Evolutionary conservation across 2,797 vertebrate genomes (phyloP).

Genomic region (Poeciliopsis turneri): DNA sequence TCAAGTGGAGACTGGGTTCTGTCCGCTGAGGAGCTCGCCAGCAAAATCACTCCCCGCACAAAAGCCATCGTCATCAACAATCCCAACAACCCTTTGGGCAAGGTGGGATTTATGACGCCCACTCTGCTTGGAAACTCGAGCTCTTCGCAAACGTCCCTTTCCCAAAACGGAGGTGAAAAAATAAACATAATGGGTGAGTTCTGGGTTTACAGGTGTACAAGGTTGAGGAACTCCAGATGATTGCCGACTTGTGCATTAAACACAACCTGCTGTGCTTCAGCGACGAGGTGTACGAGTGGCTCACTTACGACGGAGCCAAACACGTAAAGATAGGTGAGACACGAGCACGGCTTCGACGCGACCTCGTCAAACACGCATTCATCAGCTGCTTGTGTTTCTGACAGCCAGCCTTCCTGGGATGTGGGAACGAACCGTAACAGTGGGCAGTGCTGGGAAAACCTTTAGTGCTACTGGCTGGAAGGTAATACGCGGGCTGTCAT

Average conservation of each 20-base stretch:
- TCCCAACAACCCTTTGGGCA: slow-evolving; percentile 96
- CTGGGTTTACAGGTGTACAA: slow-evolving; percentile 85
- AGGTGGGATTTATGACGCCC: slow-evolving; percentile 79
- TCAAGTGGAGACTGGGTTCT: slow-evolving; percentile 90
- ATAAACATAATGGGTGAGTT: neutral
- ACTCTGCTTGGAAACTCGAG: neutral
- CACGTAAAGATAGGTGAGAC: slow-evolving; percentile 90
- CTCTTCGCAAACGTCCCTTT: neutral
- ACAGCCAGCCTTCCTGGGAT: slow-evolving; percentile 92
- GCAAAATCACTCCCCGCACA: slow-evolving; percentile 88
- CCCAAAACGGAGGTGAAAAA: neutral
- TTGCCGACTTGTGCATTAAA: slow-evolving; percentile 90
- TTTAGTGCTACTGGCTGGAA: slow-evolving; percentile 97
- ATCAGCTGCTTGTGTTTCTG: slow-evolving; percentile 26
- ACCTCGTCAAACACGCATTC: neutral
- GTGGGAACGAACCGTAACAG: slow-evolving; percentile 92
- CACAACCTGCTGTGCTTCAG: slow-evolving; percentile 89
- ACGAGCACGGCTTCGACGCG: neutral
- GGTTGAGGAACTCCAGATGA: slow-evolving; percentile 84
- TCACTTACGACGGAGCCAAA: slow-evolving; percentile 86
- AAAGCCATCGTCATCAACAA: slow-evolving; percentile 94
- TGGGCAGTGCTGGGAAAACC: slow-evolving; percentile 93
- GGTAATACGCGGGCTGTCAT: slow-evolving; percentile 70
- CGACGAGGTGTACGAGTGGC: slow-evolving; percentile 97
- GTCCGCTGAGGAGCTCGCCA: slow-evolving; percentile 85